A percentile compares a stretch with the other conserved stretches of the same genome.
These are phyloP conservation scores for Hylaea fasciaria DNA, from an alignment of 2,888 invertebrate species.

Conservation along the genomic window DNA sequence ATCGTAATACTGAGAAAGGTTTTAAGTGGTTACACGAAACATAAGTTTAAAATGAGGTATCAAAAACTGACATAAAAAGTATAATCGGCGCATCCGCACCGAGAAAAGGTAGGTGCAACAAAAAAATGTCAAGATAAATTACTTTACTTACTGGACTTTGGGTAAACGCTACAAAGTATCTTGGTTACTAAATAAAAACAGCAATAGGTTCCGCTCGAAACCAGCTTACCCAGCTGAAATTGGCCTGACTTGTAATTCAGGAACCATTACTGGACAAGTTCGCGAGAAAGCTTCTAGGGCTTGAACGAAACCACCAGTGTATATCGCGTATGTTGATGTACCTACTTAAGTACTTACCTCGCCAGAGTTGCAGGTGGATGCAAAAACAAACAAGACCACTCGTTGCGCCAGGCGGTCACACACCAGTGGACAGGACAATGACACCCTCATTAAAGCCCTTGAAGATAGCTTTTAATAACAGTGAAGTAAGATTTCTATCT, in stretches of 20 bases:
- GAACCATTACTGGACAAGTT: slow-evolving; percentile 13
- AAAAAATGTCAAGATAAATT: neutral
- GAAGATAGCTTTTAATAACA: slow-evolving; percentile 24
- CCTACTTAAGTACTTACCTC: too few species aligned
- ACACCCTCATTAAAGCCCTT: slow-evolving; percentile 55
- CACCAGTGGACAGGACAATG: slow-evolving; percentile 76
- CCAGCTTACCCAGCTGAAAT: slow-evolving; percentile 1
- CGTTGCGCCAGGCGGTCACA: slow-evolving; percentile 58
- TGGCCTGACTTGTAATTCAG: neutral
- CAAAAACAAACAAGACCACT: slow-evolving; percentile 72
- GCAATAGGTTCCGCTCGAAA: neutral
- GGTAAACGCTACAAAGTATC: neutral
- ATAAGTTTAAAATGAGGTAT: neutral
- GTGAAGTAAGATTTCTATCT: neutral
- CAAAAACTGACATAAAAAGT: slow-evolving; percentile 9
- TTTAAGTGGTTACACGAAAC: slow-evolving; percentile 10
- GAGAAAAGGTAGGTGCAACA: neutral
- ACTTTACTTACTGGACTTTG: neutral
- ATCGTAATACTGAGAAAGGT: slow-evolving; percentile 38
- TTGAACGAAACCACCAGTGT: slow-evolving; percentile 43
- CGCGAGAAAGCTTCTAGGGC: neutral
- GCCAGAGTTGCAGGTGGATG: slow-evolving; percentile 56
- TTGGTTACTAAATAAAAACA: neutral
- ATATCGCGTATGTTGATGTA: slow-evolving; percentile 39
- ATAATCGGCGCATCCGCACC: slow-evolving; percentile 3